phyloP scores from a whole-genome alignment of 2,113 vertebrate species.

The Blennius ocellaris region DNA sequence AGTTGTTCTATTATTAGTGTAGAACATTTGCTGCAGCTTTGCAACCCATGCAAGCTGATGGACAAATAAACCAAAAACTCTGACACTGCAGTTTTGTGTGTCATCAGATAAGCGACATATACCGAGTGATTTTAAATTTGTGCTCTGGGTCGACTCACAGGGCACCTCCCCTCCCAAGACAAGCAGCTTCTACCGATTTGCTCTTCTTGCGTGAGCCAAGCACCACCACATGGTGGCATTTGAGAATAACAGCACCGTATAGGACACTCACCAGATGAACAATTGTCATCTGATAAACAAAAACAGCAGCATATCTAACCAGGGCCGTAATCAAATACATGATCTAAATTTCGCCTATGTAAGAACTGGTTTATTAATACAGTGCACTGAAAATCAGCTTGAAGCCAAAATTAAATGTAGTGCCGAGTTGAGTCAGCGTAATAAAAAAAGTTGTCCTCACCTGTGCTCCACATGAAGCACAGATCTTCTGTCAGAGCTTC shows the following conservation, averaged over 20 bases:
- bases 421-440: not conserved
- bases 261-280: not conserved
- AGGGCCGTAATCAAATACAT: too few relatives aligned
- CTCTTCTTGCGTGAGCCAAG: slow-evolving; percentile 13
- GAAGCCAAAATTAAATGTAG: not conserved
- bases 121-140: not conserved
- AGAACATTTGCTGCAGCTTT: not conserved
- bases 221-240: slow-evolving; percentile 39
- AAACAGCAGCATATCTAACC: too few relatives aligned
- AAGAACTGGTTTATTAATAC: not conserved
- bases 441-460: slow-evolving; percentile 71
- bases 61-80: too few relatives aligned
- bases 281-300: too few relatives aligned
- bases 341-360: not conserved
- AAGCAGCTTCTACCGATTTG: not conserved
- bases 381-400: slow-evolving; percentile 1
- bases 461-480: slow-evolving; percentile 93
- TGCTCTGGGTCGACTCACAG: not conserved
- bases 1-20: not conserved
- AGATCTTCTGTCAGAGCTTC: slow-evolving; percentile 79
- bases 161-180: not conserved
- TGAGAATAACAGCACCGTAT: not conserved
- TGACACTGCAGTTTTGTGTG: not conserved
- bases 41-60: too few relatives aligned
- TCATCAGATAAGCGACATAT: not conserved